These are phyloP conservation scores for Drosophila eugracilis DNA, from an alignment of 1,140 invertebrate species.

Conservation along the genomic window DNA sequence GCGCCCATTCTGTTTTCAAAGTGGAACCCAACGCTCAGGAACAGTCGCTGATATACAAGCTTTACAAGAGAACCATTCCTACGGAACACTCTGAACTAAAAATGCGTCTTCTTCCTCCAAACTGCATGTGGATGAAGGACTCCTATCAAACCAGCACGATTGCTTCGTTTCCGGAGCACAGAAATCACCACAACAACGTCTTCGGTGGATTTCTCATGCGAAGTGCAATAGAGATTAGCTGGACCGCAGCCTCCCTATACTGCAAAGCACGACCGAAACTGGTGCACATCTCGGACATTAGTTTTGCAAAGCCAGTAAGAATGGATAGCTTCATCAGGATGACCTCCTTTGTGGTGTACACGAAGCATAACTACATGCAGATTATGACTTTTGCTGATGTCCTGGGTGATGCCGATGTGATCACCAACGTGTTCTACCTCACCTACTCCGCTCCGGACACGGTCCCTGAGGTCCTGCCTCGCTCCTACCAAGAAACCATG, in stretches of 20 bases:
- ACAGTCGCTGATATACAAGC: constrained; percentile 88
- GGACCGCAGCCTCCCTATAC: constrained; percentile 87
- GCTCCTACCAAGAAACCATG: constrained; percentile 91
- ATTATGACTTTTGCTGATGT: constrained; percentile 89
- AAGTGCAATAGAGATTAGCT: constrained; percentile 90
- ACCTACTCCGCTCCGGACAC: constrained; percentile 87
- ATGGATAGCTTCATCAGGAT: constrained; percentile 90
- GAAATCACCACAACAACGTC: constrained; percentile 92
- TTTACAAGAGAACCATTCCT: constrained; percentile 87
- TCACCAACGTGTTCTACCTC: constrained; percentile 91
- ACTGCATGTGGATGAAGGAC: constrained; percentile 89
- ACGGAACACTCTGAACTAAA: constrained; percentile 48
- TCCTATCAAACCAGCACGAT: constrained; percentile 70
- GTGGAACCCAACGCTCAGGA: constrained; percentile 88
- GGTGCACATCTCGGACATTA: constrained; percentile 89
- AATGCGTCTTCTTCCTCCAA: constrained; percentile 86
- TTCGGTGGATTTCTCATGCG: constrained; percentile 94
- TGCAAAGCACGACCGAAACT: constrained; percentile 88
- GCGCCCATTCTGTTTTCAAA: constrained; percentile 87
- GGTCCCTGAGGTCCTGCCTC: constrained; percentile 88
- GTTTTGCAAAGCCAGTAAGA: constrained; percentile 89
- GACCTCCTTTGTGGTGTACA: constrained; percentile 90
- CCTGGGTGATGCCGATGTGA: constrained; percentile 86
- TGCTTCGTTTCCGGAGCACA: constrained; percentile 72
- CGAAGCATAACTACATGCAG: constrained; percentile 88